Conservation (phyloP, 1,140 invertebrate species). For the Drosophila ambigua region DNA sequence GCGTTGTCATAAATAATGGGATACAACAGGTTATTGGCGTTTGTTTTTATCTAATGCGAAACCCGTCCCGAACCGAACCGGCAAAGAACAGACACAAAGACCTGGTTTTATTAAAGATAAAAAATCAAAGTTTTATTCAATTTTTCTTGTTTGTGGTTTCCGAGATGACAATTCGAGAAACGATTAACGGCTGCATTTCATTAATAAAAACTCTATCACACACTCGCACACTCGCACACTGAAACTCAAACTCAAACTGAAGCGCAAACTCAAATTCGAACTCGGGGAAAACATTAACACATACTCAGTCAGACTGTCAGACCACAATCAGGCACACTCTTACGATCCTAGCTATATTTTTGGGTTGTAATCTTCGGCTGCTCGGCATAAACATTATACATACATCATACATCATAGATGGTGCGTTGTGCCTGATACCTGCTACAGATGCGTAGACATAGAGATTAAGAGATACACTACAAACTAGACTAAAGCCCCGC, state of each 20-base stretch:
- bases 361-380: conserved; percentile 67
- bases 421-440: conserved; percentile 33
- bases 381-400: conserved; percentile 75
- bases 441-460: conserved; percentile 38
- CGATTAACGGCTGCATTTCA: conserved; percentile 59
- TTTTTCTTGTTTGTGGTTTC: conserved; percentile 45
- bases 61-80: conserved; percentile 14
- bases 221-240: conserved; percentile 42
- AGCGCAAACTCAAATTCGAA: conserved; percentile 14
- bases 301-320: conserved; percentile 36
- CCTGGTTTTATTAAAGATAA: conserved; percentile 38
- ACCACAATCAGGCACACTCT: conserved; percentile 49
- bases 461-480: conserved; percentile 46
- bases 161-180: conserved; percentile 32
- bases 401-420: conserved; percentile 32
- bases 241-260: background rate
- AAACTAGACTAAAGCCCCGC: conserved; percentile 69
- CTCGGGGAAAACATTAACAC: conserved; percentile 51
- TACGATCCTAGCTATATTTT: conserved; percentile 70
- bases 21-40: conserved; percentile 47
- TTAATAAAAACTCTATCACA: conserved; percentile 52
- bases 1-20: conserved; percentile 49
- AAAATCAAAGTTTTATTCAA: conserved; percentile 43
- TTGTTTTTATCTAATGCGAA: conserved; percentile 26
- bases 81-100: conserved; percentile 40